These are phyloP conservation scores for Aphidoletes aphidimyza DNA, from an alignment of 2,888 invertebrate genomes.

Conservation along the genomic window DNA sequence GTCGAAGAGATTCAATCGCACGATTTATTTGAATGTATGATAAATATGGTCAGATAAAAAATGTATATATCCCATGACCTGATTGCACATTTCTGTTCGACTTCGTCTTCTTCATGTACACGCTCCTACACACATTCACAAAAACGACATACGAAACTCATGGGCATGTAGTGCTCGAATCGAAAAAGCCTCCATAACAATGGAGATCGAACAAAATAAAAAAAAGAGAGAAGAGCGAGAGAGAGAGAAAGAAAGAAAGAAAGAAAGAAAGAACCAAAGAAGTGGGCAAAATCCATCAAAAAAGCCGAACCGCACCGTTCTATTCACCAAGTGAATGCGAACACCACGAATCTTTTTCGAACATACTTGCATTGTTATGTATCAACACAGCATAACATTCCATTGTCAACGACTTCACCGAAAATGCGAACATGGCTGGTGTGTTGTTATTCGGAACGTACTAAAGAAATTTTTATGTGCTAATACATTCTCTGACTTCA, in stretches of 20 bases:
- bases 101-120: not conserved
- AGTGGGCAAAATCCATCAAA: not conserved
- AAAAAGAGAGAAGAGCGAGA: not conserved
- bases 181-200: not conserved
- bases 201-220: not conserved
- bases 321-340: not conserved
- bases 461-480: slow-evolving; percentile 32
- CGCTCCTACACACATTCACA: not conserved
- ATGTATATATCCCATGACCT: not conserved
- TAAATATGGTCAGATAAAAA: slow-evolving; percentile 46
- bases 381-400: slow-evolving; percentile 33
- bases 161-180: too few relatives aligned
- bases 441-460: slow-evolving; percentile 5
- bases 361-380: slow-evolving; percentile 26
- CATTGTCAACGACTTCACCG: slow-evolving; percentile 40
- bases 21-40: slow-evolving; percentile 46
- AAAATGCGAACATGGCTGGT: too few relatives aligned
- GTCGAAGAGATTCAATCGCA: slow-evolving; percentile 47
- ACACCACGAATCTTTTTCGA: not conserved
- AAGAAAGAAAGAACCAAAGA: not conserved
- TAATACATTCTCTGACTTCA: slow-evolving; percentile 29
- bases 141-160: not conserved
- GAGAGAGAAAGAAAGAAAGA: not conserved
- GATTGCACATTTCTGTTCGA: slow-evolving; percentile 12
- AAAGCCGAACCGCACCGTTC: not conserved